Percentiles rank a stretch among this genome's conserved stretches.
phyloP scores from a whole-genome alignment of 1,140 invertebrate species.

The Calycopis cecrops region DNA sequence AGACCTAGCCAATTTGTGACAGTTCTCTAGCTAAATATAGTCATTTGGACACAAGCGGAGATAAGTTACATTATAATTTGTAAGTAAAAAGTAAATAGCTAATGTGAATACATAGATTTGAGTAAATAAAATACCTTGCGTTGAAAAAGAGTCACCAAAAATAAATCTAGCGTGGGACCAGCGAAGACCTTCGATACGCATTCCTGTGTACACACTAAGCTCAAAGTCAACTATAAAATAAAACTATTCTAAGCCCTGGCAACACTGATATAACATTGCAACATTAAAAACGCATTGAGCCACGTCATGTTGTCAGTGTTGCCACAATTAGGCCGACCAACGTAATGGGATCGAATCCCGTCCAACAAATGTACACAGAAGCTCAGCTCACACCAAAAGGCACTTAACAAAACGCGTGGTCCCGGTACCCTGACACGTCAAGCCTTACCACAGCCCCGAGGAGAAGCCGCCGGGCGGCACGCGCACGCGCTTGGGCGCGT shows the following conservation, averaged over 20 bases:
- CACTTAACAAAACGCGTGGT: constrained; percentile 28
- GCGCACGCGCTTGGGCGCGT: constrained; percentile 59
- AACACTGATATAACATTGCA: too few species aligned
- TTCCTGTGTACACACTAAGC: constrained; percentile 7
- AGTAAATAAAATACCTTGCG: constrained; percentile 36
- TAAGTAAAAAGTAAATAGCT: constrained; percentile 31
- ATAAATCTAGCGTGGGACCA: constrained; percentile 21
- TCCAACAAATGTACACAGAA: constrained; percentile 12
- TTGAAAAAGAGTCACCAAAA: constrained; percentile 21
- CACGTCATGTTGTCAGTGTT: background rate
- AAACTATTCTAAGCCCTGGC: too few species aligned
- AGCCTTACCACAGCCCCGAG: constrained; percentile 74
- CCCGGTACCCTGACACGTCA: constrained; percentile 33
- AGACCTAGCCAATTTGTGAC: constrained; percentile 31
- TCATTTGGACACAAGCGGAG: constrained; percentile 33
- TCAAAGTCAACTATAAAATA: background rate
- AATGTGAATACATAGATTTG: constrained; percentile 24
- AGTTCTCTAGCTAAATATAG: constrained; percentile 27
- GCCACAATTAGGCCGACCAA: background rate
- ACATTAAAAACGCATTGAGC: too few species aligned
- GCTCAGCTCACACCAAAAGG: constrained; percentile 12
- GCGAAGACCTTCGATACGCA: background rate
- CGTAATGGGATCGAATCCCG: background rate
- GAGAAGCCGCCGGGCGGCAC: constrained; percentile 77
- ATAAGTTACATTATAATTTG: constrained; percentile 28